Conservation (phyloP, 2,113 vertebrate genomes). For the Oostethus manadensis region DNA sequence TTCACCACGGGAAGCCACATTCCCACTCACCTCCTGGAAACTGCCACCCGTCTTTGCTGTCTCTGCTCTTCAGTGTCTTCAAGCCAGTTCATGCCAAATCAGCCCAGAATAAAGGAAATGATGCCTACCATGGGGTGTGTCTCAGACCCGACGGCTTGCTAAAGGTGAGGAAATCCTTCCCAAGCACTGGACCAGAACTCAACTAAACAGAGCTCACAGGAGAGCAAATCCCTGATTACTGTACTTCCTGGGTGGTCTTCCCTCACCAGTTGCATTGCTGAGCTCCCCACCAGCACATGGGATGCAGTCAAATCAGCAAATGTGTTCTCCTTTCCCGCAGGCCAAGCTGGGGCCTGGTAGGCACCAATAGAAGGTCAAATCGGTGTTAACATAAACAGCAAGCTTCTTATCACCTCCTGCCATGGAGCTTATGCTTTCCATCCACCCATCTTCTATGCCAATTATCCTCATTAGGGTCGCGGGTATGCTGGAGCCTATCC, state of each 20-base stretch:
- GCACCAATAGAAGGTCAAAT: conserved; percentile 48
- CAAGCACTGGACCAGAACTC: conserved; percentile 70
- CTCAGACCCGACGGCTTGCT: conserved; percentile 67
- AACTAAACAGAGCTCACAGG: conserved; percentile 60
- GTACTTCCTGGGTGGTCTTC: neutral
- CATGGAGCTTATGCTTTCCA: no score
- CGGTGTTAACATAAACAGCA: neutral
- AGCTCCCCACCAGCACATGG: conserved; percentile 72
- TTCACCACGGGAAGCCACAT: no score
- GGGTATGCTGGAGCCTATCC: no score
- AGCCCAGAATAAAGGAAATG: no score
- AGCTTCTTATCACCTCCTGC: no score
- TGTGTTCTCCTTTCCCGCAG: conserved; percentile 64
- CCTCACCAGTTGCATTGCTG: conserved; percentile 65
- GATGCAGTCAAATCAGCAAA: conserved; percentile 78
- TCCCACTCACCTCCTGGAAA: no score
- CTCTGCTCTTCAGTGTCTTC: no score
- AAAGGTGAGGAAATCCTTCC: conserved; percentile 65
- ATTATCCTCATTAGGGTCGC: no score
- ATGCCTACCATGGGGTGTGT: conserved; percentile 60
- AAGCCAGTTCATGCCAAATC: no score
- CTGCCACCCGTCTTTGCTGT: no score
- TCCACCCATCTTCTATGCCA: no score
- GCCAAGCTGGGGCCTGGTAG: conserved; percentile 65
- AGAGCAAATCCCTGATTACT: neutral